phyloP scores from a whole-genome alignment of 2,888 invertebrate genomes.

The Cerastoderma edule region DNA sequence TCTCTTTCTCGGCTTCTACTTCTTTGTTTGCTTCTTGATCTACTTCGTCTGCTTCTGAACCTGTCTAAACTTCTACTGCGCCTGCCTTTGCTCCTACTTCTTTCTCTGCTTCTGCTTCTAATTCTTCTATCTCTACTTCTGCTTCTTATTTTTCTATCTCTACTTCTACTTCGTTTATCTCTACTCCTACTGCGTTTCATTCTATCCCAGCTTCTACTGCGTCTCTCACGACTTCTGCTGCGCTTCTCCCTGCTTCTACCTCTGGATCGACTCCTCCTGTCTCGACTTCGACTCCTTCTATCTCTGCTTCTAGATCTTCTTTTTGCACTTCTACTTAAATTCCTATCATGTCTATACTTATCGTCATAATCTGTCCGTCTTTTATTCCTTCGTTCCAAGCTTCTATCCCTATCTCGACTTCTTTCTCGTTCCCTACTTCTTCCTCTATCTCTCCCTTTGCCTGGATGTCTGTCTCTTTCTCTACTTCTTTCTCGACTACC shows the following conservation, averaged over 20 bases:
- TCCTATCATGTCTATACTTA: constrained; percentile 24
- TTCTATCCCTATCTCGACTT: constrained; percentile 44
- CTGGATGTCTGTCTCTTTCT: constrained; percentile 37
- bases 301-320: constrained; percentile 48
- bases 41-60: constrained; percentile 34
- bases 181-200: constrained; percentile 35
- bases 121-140: constrained; percentile 31
- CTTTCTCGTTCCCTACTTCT: constrained; percentile 47
- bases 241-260: constrained; percentile 29
- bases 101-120: constrained; percentile 34
- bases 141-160: constrained; percentile 28
- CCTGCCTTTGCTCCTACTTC: constrained; percentile 31
- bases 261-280: constrained; percentile 41
- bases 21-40: constrained; percentile 28
- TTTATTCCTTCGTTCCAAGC: constrained; percentile 38
- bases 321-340: constrained; percentile 30
- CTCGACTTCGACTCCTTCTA: constrained; percentile 40
- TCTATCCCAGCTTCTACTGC: constrained; percentile 36
- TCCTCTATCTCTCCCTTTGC: constrained; percentile 35
- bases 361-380: constrained; percentile 44
- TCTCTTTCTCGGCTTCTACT: constrained; percentile 34
- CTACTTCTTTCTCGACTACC: constrained; percentile 40
- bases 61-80: constrained; percentile 38
- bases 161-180: constrained; percentile 15
- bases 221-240: constrained; percentile 34